phyloP scores from a whole-genome alignment of 2,888 invertebrate species.

The Seladonia tumulorum region DNA sequence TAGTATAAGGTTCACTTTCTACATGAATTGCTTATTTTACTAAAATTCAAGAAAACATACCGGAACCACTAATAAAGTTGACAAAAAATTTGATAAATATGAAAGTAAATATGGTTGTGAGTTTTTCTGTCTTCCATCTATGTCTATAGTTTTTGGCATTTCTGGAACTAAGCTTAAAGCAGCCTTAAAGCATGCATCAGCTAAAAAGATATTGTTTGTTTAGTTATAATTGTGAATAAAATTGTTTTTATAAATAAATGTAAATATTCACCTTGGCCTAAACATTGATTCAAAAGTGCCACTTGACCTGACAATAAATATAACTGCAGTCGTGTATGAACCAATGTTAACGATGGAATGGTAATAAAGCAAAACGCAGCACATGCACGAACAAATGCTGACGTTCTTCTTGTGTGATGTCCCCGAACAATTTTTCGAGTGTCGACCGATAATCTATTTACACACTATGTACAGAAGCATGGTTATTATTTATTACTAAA shows the following conservation, averaged over 20 bases:
- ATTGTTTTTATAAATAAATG: neutral
- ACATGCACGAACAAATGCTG: slow-evolving; percentile 96
- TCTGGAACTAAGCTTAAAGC: slow-evolving; percentile 92
- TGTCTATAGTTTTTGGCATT: slow-evolving; percentile 89
- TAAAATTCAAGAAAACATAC: slow-evolving; percentile 82
- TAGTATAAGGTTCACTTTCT: neutral
- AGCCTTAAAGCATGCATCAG: slow-evolving; percentile 97
- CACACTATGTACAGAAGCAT: slow-evolving; percentile 86
- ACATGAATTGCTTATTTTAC: neutral
- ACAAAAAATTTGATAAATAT: slow-evolving; percentile 91
- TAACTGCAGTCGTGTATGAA: slow-evolving; percentile 92
- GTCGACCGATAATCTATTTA: slow-evolving; percentile 91
- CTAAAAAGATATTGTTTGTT: slow-evolving; percentile 85
- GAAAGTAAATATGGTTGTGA: slow-evolving; percentile 90
- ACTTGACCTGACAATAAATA: slow-evolving; percentile 95
- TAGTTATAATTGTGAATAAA: neutral
- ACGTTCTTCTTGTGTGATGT: slow-evolving; percentile 91
- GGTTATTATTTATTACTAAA: neutral
- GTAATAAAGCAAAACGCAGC: slow-evolving; percentile 98
- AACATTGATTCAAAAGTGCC: slow-evolving; percentile 94
- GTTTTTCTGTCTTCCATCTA: slow-evolving; percentile 90
- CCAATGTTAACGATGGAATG: slow-evolving; percentile 95
- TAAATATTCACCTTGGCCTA: slow-evolving; percentile 91
- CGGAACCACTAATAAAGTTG: slow-evolving; percentile 93
- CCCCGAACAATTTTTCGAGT: slow-evolving; percentile 89